Base-by-base conservation (phyloP, 2,888 invertebrate genomes). In the Thecophora atra region DNA sequence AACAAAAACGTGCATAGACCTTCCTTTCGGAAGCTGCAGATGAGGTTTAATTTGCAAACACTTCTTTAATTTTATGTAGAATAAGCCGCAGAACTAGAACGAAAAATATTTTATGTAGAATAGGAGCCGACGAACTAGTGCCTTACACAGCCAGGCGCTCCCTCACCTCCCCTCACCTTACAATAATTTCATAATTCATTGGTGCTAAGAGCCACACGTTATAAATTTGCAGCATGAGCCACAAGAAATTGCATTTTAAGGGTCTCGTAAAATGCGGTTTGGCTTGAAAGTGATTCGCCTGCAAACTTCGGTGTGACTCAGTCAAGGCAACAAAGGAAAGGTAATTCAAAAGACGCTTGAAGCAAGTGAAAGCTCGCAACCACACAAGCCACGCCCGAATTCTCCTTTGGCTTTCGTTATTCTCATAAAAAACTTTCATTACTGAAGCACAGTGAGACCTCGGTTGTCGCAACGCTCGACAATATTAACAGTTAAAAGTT, bases 191-290 rank as follows among this genome's bases (percentile, higher is more conserved):
- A 47, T 26, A 58, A 69, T 28, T 69, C 44, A 58, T 15, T 21
- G 68, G 11, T 58, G 24, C 44, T 58, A 69, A 58, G 24, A 15
- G 28, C 58, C 44, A 17, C 68, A 69, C 47, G 44, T 44, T 30
- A 44, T 58, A 28, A 58, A 58, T 37, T 58, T 60, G 58, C 58
- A 42, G 26, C 60, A 44, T n/a, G 26, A 69, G 68, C 68, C 68
- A 26, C 58, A 69, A 69, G 58, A 19, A 47, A 69, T 26, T 44
- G 19, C 19, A n/a, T n/a, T n/a, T 69, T 28, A 24, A 26, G 58
- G 51, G 26, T 58, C 44, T 58, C 58, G 44, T 69, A 58, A 69
- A 69, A 28, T 69, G 58, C 47, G 68, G 58, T 26, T 24, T 44
- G 68, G 28, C 28, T 37, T 37, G 54, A 7, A n/a, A 17, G 17